These are phyloP conservation scores for Leptoclinus maculatus DNA, from an alignment of 2,797 vertebrate genomes.

Conservation along the genomic window DNA sequence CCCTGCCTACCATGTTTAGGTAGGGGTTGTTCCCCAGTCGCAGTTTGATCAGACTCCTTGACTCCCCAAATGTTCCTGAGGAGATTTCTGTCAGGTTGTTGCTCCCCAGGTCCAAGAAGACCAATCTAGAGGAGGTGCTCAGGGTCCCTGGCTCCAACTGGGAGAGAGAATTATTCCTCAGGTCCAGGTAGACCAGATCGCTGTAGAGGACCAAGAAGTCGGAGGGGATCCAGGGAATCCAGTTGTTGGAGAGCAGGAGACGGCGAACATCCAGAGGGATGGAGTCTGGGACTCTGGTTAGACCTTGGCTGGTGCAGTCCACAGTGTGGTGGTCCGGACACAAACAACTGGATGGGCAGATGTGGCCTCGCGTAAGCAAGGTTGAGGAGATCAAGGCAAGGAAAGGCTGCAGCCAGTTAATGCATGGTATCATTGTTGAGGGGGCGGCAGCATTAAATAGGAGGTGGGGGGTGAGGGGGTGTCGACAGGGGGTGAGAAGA, in stretches of 20 bases:
- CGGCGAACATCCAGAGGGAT: constrained; percentile 92
- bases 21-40: constrained; percentile 90
- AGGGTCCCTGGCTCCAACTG: constrained; percentile 90
- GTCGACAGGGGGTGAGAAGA: constrained; percentile 60
- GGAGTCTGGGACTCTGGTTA: constrained; percentile 88
- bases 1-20: constrained; percentile 86
- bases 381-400: constrained; percentile 85
- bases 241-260: constrained; percentile 91
- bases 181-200: constrained; percentile 93
- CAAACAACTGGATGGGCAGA: constrained; percentile 89
- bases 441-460: constrained; percentile 61
- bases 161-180: constrained; percentile 91
- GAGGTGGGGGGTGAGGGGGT: constrained; percentile 70
- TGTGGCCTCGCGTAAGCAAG: constrained; percentile 74
- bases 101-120: constrained; percentile 92
- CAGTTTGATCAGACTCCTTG: constrained; percentile 89
- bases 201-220: constrained; percentile 94
- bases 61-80: constrained; percentile 88
- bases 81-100: constrained; percentile 92
- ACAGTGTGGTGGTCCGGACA: constrained; percentile 94
- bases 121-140: constrained; percentile 89
- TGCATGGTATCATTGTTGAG: constrained; percentile 89
- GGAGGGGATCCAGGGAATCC: constrained; percentile 89
- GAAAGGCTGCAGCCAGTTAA: constrained; percentile 84
- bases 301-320: constrained; percentile 90